Base-by-base conservation (phyloP, 2,797 vertebrate genomes). In the Anabas testudineus region DNA sequence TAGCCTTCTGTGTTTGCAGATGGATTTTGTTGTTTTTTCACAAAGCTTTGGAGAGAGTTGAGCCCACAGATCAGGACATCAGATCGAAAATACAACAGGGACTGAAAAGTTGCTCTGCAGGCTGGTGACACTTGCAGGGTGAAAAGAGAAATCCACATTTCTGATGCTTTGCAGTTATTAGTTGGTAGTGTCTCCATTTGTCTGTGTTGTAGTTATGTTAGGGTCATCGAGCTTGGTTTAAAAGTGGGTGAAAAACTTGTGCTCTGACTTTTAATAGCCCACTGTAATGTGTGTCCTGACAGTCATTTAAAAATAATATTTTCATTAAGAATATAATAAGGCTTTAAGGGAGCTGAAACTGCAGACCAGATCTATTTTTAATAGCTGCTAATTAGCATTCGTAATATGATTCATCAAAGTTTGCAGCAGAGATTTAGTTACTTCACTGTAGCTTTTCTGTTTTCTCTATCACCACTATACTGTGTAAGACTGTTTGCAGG, bases 321-420 rank as follows among this genome's bases (percentile, higher is more conserved):
- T 67, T 72, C 69, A 78, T 72, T 67, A 67, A 62, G 30, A 28
- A 47, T n/a, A 34, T 15, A 34, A 62, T 57, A 52, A 24, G 18
- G 18, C 43, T 66, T 43, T 42, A 2, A 65, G 21, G 41, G 34
- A 66, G 42, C 34, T 47, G 2, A 41, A 59, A 53, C 9, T 34
- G 36, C 60, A 37, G 59, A 64, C 21, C 1, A 18, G 43, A 53
- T 46, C 10, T 37, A 4, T 22, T 52, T 19, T 56, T 32, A 52
- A 26, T 2, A 7, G 32, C 47, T 39, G 39, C 22, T 61, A 10
- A 61, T 61, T 41, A 65, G 10, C 37, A 18, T 61, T 37, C 1
- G 15, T 34, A 28, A 60, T 10, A 8, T 46, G 53, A 64, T n/a
- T 69, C 65, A 56, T 55, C 48, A 49, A 10, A 37, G 14, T 37